Conservation (phyloP, 2,888 invertebrate species). For the Drosophila atripex region DNA sequence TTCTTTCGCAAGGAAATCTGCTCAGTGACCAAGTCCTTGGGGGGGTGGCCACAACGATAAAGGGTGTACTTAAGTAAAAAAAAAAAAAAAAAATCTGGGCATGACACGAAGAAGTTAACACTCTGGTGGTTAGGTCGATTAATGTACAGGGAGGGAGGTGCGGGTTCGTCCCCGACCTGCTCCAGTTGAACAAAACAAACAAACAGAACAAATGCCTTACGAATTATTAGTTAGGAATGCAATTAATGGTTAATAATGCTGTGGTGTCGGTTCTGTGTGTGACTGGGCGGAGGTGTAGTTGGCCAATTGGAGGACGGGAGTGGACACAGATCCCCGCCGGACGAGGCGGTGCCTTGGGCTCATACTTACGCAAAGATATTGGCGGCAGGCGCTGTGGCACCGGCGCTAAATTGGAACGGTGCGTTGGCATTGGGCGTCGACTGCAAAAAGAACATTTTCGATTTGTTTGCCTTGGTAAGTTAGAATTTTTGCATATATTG, state of each 20-base stretch:
- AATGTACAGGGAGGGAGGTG: not conserved
- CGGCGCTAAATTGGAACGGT: conserved; percentile 84
- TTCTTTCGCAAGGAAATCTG: not conserved
- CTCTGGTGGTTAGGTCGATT: not conserved
- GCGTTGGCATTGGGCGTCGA: conserved; percentile 78
- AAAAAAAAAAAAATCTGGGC: not conserved
- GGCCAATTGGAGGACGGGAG: conserved; percentile 19
- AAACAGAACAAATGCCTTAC: conserved; percentile 34
- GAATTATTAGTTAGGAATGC: conserved; percentile 16
- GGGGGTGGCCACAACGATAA: not conserved
- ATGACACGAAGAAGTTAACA: not conserved
- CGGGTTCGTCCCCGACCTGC: not conserved
- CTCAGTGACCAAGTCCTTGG: not conserved
- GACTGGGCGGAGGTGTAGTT: conserved; percentile 8
- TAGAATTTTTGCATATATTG: conserved; percentile 10
- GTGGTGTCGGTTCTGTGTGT: conserved; percentile 16
- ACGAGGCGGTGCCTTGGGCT: conserved; percentile 1
- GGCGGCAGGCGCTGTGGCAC: conserved; percentile 78
- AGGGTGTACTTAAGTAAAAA: too few species aligned
- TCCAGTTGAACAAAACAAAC: conserved; percentile 11
- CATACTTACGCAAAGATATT: conserved; percentile 84
- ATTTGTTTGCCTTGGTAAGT: conserved; percentile 52
- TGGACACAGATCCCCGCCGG: not conserved
- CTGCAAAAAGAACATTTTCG: conserved; percentile 74
- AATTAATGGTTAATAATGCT: conserved; percentile 35